A percentile compares a stretch with the other conserved stretches of the same genome.
Evolutionary conservation across 2,113 vertebrate genomes (phyloP).

Genomic region (Saguinus midas): DNA sequence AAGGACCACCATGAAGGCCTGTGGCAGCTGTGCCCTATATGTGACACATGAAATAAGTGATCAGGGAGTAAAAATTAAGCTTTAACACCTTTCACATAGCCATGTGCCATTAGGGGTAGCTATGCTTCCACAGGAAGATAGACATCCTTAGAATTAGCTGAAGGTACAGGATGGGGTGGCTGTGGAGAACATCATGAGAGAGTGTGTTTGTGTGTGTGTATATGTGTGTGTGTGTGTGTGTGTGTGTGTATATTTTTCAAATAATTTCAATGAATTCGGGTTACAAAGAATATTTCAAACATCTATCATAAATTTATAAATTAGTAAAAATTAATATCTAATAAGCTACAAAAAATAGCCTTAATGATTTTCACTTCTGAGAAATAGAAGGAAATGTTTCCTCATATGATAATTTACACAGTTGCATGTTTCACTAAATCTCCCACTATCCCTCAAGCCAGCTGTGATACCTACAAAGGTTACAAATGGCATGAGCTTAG

Average conservation of each 20-base stretch:
- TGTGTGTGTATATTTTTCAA: background rate
- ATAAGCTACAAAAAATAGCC: background rate
- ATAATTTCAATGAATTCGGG: background rate
- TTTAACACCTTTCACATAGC: background rate
- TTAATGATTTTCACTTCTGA: background rate
- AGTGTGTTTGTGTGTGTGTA: background rate
- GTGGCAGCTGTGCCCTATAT: too few relatives aligned
- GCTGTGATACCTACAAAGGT: background rate
- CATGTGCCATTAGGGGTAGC: background rate
- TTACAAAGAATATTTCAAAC: background rate
- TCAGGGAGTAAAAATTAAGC: background rate
- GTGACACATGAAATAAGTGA: background rate
- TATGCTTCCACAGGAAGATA: background rate
- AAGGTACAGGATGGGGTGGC: background rate
- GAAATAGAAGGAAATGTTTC: background rate
- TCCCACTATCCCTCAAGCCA: background rate
- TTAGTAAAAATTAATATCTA: background rate
- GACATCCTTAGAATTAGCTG: background rate
- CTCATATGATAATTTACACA: background rate
- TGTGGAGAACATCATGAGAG: background rate
- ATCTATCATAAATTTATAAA: background rate
- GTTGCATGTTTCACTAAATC: background rate
- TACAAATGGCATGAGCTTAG: background rate
- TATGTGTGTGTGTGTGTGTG: background rate
- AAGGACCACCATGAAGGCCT: background rate